phyloP scores from a whole-genome alignment of 2,113 vertebrate genomes.

The Hyperoodon ampullatus region DNA sequence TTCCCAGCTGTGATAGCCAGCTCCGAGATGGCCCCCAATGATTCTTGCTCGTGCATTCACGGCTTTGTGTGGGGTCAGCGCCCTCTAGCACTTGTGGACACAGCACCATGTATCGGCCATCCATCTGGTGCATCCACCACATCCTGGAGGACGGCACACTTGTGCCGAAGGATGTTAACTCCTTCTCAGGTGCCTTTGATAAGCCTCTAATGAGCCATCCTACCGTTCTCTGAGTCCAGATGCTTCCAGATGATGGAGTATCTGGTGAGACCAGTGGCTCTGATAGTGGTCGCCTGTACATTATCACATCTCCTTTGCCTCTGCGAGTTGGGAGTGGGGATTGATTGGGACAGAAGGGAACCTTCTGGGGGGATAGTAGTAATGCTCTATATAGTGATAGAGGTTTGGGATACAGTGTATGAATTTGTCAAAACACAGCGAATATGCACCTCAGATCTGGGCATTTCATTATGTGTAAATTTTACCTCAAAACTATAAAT shows the following conservation, averaged over 20 bases:
- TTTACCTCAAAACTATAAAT: not conserved
- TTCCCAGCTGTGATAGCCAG: not conserved
- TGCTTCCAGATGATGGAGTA: not conserved
- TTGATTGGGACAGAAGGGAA: not conserved
- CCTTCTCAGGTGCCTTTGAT: not conserved
- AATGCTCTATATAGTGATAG: not conserved
- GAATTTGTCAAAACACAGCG: not conserved
- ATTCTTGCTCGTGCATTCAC: too few relatives aligned
- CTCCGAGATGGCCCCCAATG: not conserved
- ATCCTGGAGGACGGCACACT: not conserved
- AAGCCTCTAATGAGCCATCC: not conserved
- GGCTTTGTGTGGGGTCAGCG: not conserved
- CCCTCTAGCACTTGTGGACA: not conserved
- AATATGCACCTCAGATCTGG: not conserved
- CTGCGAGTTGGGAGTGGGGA: not conserved
- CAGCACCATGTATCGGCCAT: accelerated
- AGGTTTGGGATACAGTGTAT: not conserved
- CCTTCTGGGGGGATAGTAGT: not conserved
- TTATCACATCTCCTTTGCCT: not conserved
- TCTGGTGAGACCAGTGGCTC: not conserved
- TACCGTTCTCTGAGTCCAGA: not conserved
- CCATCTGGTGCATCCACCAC: accelerated
- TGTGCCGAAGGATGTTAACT: too few relatives aligned
- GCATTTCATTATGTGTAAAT: not conserved
- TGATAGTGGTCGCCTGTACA: too few relatives aligned